Base-by-base conservation (phyloP, 92 coral and sea anemone species). In the Virgularia gustaviana region DNA sequence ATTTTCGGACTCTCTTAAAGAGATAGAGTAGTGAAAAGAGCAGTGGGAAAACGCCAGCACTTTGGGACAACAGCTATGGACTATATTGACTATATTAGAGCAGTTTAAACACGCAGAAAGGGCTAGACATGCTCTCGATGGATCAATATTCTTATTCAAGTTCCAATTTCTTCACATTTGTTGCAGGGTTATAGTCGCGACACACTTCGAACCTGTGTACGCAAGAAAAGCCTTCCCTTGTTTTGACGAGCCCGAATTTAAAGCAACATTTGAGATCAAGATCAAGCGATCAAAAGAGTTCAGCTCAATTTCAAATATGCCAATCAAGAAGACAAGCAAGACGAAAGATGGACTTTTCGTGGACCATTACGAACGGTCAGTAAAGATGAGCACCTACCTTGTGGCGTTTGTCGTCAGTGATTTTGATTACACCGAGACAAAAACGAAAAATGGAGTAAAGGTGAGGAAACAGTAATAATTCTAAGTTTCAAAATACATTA, bases 191-290 rank as follows among this genome's bases (percentile, higher is more conserved):
- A 57, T 89, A 6, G 96, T 86, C 15, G 80, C 96, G 20, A 90
- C 96, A 30, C 96, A 90, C 61, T 90, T 90, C 42, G 95, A 90
- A 52, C 85, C 97, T 1, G 89, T 94, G 20, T 80, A 85, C 25
- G 97, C 97, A 0, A 87, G 97, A 34, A 75, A 78, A 0, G 97
- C 90, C 12, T 90, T 90, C 66, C 97, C 97, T 3, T 90, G 97
- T 57, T 90, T 90, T 63, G 97, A 90, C 34, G 97, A 90, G 57
- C 97, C 97, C 1, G 85, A 81, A 15, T 85, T 90, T 80, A 90
- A 90, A 58, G 95, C 97, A 6, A 76, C 74, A 1, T 90, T 90
- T 75, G 70, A 58, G 42, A 83, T 90, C 52, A 76, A 82, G 63
- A 66, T 90, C 31, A 60, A 59, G 7, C 90, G 89, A 66, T 76